A percentile compares a stretch with the other conserved stretches of the same genome.
These are phyloP conservation scores for Dendrolimus kikuchii DNA, from an alignment of 1,140 invertebrate species.

Conservation along the genomic window DNA sequence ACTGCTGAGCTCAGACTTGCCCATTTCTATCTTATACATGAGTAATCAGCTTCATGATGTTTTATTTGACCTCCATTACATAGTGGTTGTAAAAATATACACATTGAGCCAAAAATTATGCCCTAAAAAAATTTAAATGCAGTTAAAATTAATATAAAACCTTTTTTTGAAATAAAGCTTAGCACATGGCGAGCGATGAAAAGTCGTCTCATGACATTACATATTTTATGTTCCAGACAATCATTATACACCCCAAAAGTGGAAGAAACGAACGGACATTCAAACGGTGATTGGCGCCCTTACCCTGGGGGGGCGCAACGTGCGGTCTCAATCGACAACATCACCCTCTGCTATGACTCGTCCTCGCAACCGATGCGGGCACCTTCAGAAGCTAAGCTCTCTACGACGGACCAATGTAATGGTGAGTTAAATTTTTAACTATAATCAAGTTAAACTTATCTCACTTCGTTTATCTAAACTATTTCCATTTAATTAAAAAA, in stretches of 20 bases:
- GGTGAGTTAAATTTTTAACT: constrained; percentile 21
- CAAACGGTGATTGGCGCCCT: constrained; percentile 71
- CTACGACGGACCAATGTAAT: constrained; percentile 43
- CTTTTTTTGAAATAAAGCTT: too few relatives aligned
- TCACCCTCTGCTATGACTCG: constrained; percentile 66
- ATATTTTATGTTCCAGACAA: constrained; percentile 60
- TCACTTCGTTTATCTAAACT: too few relatives aligned
- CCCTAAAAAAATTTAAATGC: too few relatives aligned
- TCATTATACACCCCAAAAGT: constrained; percentile 79
- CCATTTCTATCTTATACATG: too few relatives aligned
- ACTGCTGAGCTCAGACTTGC: too few relatives aligned
- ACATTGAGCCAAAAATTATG: too few relatives aligned
- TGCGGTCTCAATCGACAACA: constrained; percentile 75
- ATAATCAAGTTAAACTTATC: too few relatives aligned
- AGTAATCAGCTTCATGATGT: too few relatives aligned
- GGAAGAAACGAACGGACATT: constrained; percentile 61
- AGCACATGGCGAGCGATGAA: not conserved
- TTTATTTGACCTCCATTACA: too few relatives aligned
- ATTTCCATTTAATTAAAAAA: too few relatives aligned
- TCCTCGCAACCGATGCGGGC: constrained; percentile 40
- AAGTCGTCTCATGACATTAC: not conserved
- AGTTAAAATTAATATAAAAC: too few relatives aligned
- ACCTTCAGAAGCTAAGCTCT: constrained; percentile 59
- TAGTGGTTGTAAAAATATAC: too few relatives aligned
- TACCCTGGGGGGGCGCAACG: constrained; percentile 61